Evolutionary conservation across 2,888 invertebrate species (phyloP).

Genomic region (Scaptomyza polygonia): DNA sequence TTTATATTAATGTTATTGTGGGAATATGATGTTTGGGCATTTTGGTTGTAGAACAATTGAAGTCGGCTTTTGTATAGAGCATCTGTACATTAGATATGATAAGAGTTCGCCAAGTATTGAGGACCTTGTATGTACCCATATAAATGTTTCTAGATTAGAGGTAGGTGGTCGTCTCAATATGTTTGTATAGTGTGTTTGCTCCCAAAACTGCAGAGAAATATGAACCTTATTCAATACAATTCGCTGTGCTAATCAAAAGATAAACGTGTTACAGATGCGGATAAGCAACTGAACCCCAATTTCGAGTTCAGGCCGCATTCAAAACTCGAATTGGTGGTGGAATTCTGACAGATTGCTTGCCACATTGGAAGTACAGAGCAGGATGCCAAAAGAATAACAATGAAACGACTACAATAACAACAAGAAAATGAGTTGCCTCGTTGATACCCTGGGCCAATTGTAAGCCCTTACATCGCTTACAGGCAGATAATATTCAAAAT

Average conservation of each 20-base stretch:
- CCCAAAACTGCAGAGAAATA: constrained; percentile 33
- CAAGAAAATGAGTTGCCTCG: neutral
- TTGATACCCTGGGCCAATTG: neutral
- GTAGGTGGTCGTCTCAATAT: constrained; percentile 8
- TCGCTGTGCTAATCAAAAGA: constrained; percentile 78
- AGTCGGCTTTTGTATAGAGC: neutral
- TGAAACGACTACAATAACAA: constrained; percentile 67
- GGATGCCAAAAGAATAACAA: constrained; percentile 74
- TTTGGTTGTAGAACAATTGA: neutral
- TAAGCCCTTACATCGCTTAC: neutral
- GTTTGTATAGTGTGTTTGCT: neutral
- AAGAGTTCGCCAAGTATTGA: neutral
- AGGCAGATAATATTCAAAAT: too few species aligned
- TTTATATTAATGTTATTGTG: too few species aligned
- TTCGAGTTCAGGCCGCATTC: constrained; percentile 4
- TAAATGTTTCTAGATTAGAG: constrained; percentile 4
- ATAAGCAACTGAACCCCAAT: constrained; percentile 54
- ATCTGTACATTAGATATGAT: neutral
- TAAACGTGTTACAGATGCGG: constrained; percentile 48
- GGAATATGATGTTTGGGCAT: too few species aligned
- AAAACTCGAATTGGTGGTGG: constrained; percentile 33
- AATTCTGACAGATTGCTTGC: constrained; percentile 47
- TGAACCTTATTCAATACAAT: constrained; percentile 73
- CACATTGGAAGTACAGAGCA: constrained; percentile 28
- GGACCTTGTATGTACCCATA: constrained; percentile 1